These are phyloP conservation scores for Chelon labrosus DNA, from an alignment of 2,797 vertebrate species.

Conservation along the genomic window DNA sequence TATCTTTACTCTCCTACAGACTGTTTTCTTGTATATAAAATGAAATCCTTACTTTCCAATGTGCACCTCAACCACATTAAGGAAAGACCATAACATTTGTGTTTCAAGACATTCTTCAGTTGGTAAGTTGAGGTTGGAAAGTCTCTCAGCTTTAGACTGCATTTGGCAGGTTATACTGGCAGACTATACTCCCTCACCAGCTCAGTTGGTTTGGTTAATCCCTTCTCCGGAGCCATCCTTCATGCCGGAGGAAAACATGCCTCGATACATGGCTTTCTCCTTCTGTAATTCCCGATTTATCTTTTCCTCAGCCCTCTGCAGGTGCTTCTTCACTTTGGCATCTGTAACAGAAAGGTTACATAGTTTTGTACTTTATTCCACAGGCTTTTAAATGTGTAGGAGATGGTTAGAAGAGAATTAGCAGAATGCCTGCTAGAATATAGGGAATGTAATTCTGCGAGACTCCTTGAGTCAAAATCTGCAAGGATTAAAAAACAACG, in stretches of 20 bases:
- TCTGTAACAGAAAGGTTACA: slow-evolving; percentile 77
- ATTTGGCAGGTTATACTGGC: slow-evolving; percentile 30
- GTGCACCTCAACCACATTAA: slow-evolving; percentile 15
- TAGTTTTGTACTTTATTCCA: slow-evolving; percentile 2
- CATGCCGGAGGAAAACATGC: slow-evolving; percentile 87
- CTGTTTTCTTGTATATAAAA: slow-evolving; percentile 14
- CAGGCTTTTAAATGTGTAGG: background rate
- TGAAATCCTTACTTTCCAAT: slow-evolving; percentile 11
- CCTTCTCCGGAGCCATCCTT: slow-evolving; percentile 47
- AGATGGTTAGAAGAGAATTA: background rate
- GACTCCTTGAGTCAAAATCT: background rate
- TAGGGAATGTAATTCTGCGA: background rate
- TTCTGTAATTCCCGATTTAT: slow-evolving; percentile 86
- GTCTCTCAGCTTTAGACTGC: slow-evolving; percentile 46
- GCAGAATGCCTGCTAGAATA: background rate
- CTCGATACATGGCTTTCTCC: slow-evolving; percentile 89
- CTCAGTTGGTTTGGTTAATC: slow-evolving; percentile 64
- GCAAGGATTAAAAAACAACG: background rate
- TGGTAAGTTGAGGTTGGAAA: slow-evolving; percentile 23
- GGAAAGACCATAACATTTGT: background rate
- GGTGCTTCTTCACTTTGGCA: slow-evolving; percentile 85
- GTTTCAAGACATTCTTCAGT: slow-evolving; percentile 21
- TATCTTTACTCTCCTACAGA: slow-evolving; percentile 44
- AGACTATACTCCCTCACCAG: slow-evolving; percentile 54
- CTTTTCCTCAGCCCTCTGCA: slow-evolving; percentile 88